Conservation (phyloP, 1,140 invertebrate species). For the Monomorium pharaonis region DNA sequence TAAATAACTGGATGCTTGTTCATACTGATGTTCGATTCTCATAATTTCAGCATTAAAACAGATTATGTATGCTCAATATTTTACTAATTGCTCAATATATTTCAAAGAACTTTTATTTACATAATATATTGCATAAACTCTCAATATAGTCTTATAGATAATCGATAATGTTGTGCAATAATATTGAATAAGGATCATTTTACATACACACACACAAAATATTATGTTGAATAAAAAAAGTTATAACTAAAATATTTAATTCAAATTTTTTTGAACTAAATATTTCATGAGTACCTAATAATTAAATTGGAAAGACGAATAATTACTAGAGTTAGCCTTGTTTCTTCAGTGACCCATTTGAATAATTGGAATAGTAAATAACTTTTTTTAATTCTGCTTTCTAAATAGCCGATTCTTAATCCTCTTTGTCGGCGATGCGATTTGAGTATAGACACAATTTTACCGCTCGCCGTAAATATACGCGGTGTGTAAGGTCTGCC, state of each 20-base stretch:
- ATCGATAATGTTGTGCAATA: too few species aligned
- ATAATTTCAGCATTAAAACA: too few species aligned
- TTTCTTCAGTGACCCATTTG: neutral
- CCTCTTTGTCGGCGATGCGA: neutral
- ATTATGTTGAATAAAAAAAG: neutral
- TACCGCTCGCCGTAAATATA: neutral
- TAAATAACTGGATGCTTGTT: too few species aligned
- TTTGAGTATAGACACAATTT: neutral
- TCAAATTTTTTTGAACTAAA: neutral
- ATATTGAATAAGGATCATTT: too few species aligned
- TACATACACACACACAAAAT: too few species aligned
- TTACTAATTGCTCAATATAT: too few species aligned
- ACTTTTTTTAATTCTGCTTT: neutral
- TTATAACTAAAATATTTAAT: neutral
- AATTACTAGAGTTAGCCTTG: neutral
- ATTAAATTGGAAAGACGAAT: neutral
- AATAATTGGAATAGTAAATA: neutral
- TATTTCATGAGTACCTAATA: neutral
- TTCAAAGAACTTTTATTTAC: too few species aligned
- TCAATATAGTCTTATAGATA: too few species aligned
- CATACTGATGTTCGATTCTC: too few species aligned
- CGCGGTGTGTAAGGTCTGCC: conserved; percentile 48
- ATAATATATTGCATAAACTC: too few species aligned
- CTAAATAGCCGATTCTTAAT: neutral
- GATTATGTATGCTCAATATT: too few species aligned